Base-by-base conservation (phyloP, 2,888 invertebrate species). In the Zaprionus bogoriensis region DNA sequence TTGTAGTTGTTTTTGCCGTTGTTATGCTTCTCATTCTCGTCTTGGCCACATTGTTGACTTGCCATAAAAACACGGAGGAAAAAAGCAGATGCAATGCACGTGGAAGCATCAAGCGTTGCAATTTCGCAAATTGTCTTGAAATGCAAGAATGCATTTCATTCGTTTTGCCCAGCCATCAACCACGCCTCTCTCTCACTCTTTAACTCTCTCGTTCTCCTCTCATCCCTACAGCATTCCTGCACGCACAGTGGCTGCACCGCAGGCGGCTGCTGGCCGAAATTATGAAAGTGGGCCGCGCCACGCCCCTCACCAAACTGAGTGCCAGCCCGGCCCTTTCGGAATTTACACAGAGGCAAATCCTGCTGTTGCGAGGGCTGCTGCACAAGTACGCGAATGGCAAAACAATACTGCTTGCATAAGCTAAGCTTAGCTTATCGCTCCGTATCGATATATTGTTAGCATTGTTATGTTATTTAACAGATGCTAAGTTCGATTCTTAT, bases 71-170 rank as follows among this genome's bases (percentile, higher is more conserved):
- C 72, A 61, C 57, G 47, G 30, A 62, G 61, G 14, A 38, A 47
- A 55, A 52, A 48, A 54, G 22, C 73, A 66, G 70, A 65, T 79
- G 79, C 69, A 82, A 70, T 75, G 82, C 85, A 81, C 80, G 82
- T 80, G 85, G 63, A 84, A 61, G 67, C 85, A 77, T 84, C 82
- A 84, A 78, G 78, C 79, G 79, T 75, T 80, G 79, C 79, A 80
- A 80, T 80, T 84, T 84, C 69, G 58, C 72, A 80, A 80, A 80
- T 80, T 80, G 79, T 84, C 85, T 84, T 78, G 82, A 75, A 84
- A 81, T 80, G 75, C 71, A 63, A 67, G 82, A 80, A 75, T 78
- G 75, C 82, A 75, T 80, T 80, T 78, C 79, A 78, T 81, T 75
- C 60, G 53, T 66, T 83, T 66, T 58, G 54, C 42, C 47, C 55